Evolutionary conservation across 2,113 vertebrate species (phyloP), one percentile per base, ranked within the genome.

Genomic region (Mastomys natalensis): DNA sequence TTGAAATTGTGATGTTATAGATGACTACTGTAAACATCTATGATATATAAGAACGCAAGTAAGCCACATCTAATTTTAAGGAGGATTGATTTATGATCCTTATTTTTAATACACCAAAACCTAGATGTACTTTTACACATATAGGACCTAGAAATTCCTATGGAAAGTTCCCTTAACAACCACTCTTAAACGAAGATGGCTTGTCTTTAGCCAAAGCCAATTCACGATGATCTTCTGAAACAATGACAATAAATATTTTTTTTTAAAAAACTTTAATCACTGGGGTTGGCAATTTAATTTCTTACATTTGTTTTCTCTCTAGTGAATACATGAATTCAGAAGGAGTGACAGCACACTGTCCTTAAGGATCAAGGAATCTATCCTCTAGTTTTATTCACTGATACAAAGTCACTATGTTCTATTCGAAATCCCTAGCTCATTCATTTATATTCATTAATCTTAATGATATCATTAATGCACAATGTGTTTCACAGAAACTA

Each of bases 391-490:
- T 97, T 87, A 97, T 26, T 95, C 29, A 88, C 58, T 92, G 62
- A 96, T 88, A 89, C 55, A 76, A 97, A 90, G 80, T 97, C 93
- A 96, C 96, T 91, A 5, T 85, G 21, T 87, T 72, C 93, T 96
- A 60, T 96, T 96, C 97, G 88, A 98, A 98, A 96, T 91, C 76
- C 96, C 68, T 89, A 62, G 93, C 64, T 93, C 91, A 87, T 97
- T 95, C 78, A 97, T 97, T 98, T 96, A 92, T 97, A 98, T 95
- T 98, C 98, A 98, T 97, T 98, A 97, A 98, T 98, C 97, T 97
- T 98, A 98, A 98, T 97, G 96, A 97, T 92, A 98, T 97, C 97
- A 98, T 95, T 98, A 98, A 97, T 53, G 89, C 77, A 93, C 64
- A 95, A 7, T 94, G 73, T 89, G 97, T 97, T 98, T 95, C 97